Evolutionary conservation across 53 echinoderm and acorn worm genomes (phyloP), one percentile per base, ranked within the genome.

Genomic region (Stichopus horrens): DNA sequence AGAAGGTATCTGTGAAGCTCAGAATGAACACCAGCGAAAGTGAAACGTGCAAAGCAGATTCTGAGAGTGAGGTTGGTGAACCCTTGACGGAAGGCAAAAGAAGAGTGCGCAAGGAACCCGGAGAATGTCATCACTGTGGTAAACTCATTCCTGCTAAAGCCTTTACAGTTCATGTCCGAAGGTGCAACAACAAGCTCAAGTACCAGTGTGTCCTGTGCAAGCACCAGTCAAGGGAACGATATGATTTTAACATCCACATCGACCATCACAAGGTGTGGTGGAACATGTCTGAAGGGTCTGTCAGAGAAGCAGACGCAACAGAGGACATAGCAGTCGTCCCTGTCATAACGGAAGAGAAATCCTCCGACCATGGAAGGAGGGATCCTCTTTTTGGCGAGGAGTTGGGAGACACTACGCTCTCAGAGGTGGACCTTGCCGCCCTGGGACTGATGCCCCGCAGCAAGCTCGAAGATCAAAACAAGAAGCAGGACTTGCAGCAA

Each of bases 201-300:
- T 94, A 88, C 77, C 87, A 90, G 21, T 99, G 99, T 87, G 89
- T 90, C 9, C 89, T 99, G 18, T 96, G 99, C 75, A 83, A 93
- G 77, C 99, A 99, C 77, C 91, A 99, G 73, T 94, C 99, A 4
- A 77, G 95, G 7, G 94, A 99, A 83, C 92, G 89, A 19, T 93
- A 93, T 54, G 99, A 99, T 74, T 96, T 90, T 86, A 90, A 80
- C 18, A 83, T 91, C 82, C 99, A 99, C 67, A 91, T 99, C 63
- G 96, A 99, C 67, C 94, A 91, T 78, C 99, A 99, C 86, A 94
- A 93, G 76, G 92, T 93, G 5, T 99, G 99, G 99, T 88, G 96
- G 76, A 88, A 91, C 74, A 88, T 91, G 85, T 78, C 77, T 7
- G 9, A 58, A 13, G 53, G 52, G 51, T 14, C 18, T 23, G 77